Evolutionary conservation across 1,140 invertebrate genomes (phyloP), one percentile per base, ranked within the genome.

Genomic region (Neoseiulus cucumeris): DNA sequence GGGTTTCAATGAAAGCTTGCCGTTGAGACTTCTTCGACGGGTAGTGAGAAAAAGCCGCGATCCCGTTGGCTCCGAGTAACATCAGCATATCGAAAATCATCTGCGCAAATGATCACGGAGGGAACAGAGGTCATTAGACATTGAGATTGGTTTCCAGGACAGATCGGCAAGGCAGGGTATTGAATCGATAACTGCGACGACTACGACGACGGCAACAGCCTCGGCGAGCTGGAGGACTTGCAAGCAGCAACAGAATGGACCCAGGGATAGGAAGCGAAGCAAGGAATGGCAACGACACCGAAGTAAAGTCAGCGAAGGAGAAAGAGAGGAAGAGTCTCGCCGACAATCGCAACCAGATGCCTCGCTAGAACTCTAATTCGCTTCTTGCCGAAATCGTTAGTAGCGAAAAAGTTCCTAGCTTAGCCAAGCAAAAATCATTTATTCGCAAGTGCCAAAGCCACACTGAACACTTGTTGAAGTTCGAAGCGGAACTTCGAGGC

Each of bases 1-100:
- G 79, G 2, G 92, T 97, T 77, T 96, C 92, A 17, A 93, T 79
- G 78, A 96, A 97, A 4, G 91, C 91, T 71, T 91, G 85, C 30
- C 91, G 80, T 74, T 94, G 89, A 0, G 90, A 86, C 64, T 89
- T 78, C 77, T 95, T 90, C 18, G 87, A 85, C 0, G 91, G 87
- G 76, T 89, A 88, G 77, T 94, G 91, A 1, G 91, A 91, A 74
- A 93, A 85, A 25, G 90, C 81, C 14, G 91, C 91, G 2, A 87
- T 87, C 0, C 92, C 75, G 76, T 95, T 95, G 64, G 83, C 84
- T 69, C 85, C 83, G 14, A 85, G 72, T 66, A 88, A 79, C 4
- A 89, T 78, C 7, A 87, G 75, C 29, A 83, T 73, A 68, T 86
- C 84, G 71, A 83, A 81, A 44, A 82, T 74, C 64, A 86, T 73